phyloP scores from a whole-genome alignment of 2,888 invertebrate species.

The Pyrrhia umbra region DNA sequence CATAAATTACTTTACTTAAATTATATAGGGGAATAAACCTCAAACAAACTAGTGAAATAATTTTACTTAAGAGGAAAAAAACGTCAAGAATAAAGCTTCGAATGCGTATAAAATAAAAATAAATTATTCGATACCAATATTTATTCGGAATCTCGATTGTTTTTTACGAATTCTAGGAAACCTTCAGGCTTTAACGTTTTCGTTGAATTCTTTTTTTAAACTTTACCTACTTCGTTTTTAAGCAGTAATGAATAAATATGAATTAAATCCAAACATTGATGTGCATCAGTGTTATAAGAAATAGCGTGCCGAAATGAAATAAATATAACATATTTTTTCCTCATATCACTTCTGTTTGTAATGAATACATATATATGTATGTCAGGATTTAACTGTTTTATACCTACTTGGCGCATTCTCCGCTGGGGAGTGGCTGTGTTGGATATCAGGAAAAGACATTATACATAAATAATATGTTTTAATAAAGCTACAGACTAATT shows the following conservation, averaged over 20 bases:
- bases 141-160: not conserved
- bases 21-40: too few species aligned
- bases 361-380: not conserved
- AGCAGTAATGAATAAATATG: too few species aligned
- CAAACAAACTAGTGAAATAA: not conserved
- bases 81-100: too few species aligned
- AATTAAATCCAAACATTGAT: not conserved
- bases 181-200: constrained; percentile 1
- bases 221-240: not conserved
- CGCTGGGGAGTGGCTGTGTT: constrained; percentile 12
- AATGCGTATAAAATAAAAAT: constrained; percentile 8
- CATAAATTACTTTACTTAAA: too few species aligned
- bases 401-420: constrained; percentile 21
- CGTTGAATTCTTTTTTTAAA: too few species aligned
- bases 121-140: not conserved
- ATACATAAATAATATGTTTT: constrained; percentile 11
- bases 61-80: not conserved
- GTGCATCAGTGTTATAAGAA: not conserved
- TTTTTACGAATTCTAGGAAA: constrained; percentile 16
- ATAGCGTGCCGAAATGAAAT: not conserved
- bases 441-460: constrained; percentile 42
- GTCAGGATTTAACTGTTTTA: constrained; percentile 1
- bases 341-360: not conserved
- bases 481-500: not conserved
- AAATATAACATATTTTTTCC: not conserved